Percentiles rank a stretch among this genome's conserved stretches.
Conservation (phyloP, 2,888 invertebrate genomes). For the Penaeus monodon region DNA sequence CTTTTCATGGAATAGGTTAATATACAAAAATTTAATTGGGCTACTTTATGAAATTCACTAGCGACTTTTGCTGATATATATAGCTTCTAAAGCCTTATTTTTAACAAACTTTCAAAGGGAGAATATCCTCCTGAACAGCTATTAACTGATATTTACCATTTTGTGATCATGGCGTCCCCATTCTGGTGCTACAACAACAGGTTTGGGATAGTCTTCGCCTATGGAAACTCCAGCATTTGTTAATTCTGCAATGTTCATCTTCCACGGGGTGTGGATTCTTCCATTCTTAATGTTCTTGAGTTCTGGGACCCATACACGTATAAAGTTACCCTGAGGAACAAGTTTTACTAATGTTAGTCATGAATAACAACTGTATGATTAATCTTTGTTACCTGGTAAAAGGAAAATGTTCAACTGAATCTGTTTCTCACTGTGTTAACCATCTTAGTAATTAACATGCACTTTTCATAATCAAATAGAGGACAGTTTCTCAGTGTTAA, state of each 20-base stretch:
- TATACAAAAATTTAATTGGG: no score
- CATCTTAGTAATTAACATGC: no score
- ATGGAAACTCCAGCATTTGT: constrained; percentile 53
- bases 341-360: background rate
- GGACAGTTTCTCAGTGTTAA: no score
- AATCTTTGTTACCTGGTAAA: background rate
- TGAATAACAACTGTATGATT: background rate
- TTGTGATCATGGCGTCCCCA: constrained; percentile 66
- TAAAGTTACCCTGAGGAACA: constrained; percentile 68
- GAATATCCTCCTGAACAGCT: no score
- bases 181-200: constrained; percentile 65
- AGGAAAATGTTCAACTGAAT: background rate
- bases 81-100: no score
- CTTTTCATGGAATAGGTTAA: no score
- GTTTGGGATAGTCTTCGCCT: constrained; percentile 65
- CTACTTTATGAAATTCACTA: no score
- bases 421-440: no score
- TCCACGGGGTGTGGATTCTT: constrained; percentile 66
- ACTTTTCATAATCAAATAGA: no score
- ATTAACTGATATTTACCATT: constrained; percentile 24
- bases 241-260: constrained; percentile 56
- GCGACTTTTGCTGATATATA: no score
- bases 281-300: constrained; percentile 65
- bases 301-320: constrained; percentile 69
- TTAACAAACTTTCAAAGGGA: no score